phyloP scores from a whole-genome alignment of 2,797 vertebrate genomes.

The Xenops minutus region DNA sequence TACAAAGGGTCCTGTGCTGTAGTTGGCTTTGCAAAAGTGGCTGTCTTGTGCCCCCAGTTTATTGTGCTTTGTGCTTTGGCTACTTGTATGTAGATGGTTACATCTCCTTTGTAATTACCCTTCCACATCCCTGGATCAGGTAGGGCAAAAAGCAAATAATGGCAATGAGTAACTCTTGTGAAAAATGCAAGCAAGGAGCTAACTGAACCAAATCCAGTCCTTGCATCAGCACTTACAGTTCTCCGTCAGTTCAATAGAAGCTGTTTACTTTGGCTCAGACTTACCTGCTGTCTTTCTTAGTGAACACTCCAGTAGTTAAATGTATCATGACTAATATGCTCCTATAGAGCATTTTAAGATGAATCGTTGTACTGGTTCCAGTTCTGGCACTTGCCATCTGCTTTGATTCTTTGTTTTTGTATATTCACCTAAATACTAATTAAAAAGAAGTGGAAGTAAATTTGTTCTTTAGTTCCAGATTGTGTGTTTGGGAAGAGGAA shows the following conservation, averaged over 20 bases:
- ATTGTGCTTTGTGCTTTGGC: neutral
- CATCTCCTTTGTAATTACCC: neutral
- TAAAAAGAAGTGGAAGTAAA: slow-evolving; percentile 29
- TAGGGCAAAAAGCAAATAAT: neutral
- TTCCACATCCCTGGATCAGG: neutral
- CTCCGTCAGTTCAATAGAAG: neutral
- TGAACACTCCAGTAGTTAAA: neutral
- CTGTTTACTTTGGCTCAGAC: neutral
- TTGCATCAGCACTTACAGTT: neutral
- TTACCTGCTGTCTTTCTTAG: neutral
- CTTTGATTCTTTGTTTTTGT: slow-evolving; percentile 27
- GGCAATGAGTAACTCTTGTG: neutral
- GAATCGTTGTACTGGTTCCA: neutral
- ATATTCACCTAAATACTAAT: slow-evolving; percentile 25
- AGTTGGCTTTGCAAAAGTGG: neutral
- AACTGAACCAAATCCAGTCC: neutral
- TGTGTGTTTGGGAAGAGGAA: neutral
- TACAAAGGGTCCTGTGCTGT: neutral
- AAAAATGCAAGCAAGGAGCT: neutral
- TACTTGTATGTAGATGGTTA: neutral
- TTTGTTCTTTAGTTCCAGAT: neutral
- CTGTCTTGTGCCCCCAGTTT: neutral
- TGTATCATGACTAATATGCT: neutral
- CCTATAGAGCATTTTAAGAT: neutral
- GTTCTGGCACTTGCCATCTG: neutral